Percentiles rank a stretch among this genome's conserved stretches.
phyloP scores from a whole-genome alignment of 2,797 vertebrate genomes.

The Kryptopterus vitreolus region DNA sequence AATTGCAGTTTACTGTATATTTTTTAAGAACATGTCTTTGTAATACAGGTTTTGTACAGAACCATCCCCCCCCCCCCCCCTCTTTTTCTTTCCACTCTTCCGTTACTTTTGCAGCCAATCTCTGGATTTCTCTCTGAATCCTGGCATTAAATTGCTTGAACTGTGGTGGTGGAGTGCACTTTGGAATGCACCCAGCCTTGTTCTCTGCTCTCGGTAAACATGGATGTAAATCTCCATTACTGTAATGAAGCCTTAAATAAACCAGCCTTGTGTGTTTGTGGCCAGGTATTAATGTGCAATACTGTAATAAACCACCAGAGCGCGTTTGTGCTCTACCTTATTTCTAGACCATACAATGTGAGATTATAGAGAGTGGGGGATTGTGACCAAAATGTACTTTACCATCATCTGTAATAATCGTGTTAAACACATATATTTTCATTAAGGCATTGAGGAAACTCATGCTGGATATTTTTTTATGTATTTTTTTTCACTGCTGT shows the following conservation, averaged over 20 bases:
- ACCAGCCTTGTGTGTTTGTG: neutral
- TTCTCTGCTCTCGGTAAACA: neutral
- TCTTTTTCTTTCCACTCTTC: neutral
- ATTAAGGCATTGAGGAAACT: neutral
- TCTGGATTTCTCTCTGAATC: neutral
- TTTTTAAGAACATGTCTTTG: conserved; percentile 12
- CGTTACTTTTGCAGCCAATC: neutral
- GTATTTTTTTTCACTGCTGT: neutral
- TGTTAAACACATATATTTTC: neutral
- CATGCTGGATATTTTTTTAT: neutral
- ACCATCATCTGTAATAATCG: too few relatives aligned
- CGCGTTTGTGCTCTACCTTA: neutral
- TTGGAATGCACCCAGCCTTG: neutral
- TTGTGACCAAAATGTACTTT: neutral
- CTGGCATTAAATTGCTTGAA: too few relatives aligned
- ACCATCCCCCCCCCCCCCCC: too few relatives aligned
- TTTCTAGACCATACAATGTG: too few relatives aligned
- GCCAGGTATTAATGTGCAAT: neutral
- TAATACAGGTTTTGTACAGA: conserved; percentile 15
- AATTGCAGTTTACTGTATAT: neutral
- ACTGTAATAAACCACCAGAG: neutral
- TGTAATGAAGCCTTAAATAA: neutral
- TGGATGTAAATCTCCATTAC: neutral
- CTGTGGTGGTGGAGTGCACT: neutral
- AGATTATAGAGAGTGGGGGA: neutral